These are phyloP conservation scores for Chaetops frenatus DNA, from an alignment of 2,113 vertebrate species.

Conservation along the genomic window DNA sequence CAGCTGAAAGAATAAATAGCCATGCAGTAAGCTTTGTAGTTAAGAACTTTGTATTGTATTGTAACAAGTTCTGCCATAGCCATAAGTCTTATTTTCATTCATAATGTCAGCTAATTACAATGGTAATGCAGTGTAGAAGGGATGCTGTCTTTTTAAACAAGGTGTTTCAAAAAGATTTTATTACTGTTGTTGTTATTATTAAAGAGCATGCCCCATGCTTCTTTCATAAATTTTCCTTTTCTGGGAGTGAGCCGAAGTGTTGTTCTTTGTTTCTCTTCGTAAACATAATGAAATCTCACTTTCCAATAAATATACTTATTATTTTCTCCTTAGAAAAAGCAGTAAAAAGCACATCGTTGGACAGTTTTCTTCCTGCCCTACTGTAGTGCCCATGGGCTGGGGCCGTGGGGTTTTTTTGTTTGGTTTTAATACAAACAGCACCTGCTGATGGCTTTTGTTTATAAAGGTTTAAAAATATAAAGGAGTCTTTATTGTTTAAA, in stretches of 20 bases:
- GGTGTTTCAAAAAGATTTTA: neutral
- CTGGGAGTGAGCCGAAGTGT: neutral
- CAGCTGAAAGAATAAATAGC: neutral
- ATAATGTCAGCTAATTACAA: neutral
- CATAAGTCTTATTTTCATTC: neutral
- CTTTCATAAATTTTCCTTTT: neutral
- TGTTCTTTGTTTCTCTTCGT: constrained; percentile 1
- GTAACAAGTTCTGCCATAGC: neutral
- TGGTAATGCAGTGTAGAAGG: neutral
- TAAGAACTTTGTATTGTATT: neutral
- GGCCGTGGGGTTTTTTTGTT: neutral
- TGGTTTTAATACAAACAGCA: constrained; percentile 42
- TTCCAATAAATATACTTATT: constrained; percentile 74
- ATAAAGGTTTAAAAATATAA: constrained; percentile 49
- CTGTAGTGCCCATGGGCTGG: constrained; percentile 35
- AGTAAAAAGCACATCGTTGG: constrained; percentile 9
- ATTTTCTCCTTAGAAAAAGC: neutral
- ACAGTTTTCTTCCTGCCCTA: constrained; percentile 60
- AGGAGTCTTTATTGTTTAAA: constrained; percentile 63
- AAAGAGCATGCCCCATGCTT: neutral
- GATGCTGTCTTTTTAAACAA: constrained; percentile 18
- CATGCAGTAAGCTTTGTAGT: neutral
- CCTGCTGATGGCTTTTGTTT: constrained; percentile 1
- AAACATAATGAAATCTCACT: constrained; percentile 33
- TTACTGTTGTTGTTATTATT: neutral